A percentile compares a stretch with the other conserved stretches of the same genome.
phyloP scores from a whole-genome alignment of 1,140 invertebrate genomes.

The Drosophila busckii region DNA sequence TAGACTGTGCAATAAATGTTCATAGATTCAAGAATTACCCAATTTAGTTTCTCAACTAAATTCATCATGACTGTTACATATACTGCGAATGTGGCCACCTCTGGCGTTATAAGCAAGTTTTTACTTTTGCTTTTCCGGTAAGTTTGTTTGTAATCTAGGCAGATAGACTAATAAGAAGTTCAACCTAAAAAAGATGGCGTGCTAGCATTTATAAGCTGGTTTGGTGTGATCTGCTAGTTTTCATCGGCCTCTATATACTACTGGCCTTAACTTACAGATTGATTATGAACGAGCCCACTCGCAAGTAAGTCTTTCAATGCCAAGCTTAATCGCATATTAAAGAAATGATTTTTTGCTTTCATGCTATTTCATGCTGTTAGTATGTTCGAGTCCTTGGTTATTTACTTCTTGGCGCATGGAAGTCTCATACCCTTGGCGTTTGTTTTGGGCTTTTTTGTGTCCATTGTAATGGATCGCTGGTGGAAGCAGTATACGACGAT shows the following conservation, averaged over 20 bases:
- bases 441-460: slow-evolving; percentile 94
- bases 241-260: slow-evolving; percentile 87
- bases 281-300: slow-evolving; percentile 85
- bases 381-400: slow-evolving; percentile 86
- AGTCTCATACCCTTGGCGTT: slow-evolving; percentile 91
- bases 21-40: too few relatives aligned
- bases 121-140: slow-evolving; percentile 47
- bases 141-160: neutral
- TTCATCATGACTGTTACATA: slow-evolving; percentile 67
- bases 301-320: slow-evolving; percentile 85
- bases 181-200: slow-evolving; percentile 89
- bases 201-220: slow-evolving; percentile 98
- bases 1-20: too few relatives aligned
- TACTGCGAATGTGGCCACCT: slow-evolving; percentile 52
- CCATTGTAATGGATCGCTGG: slow-evolving; percentile 95
- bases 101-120: slow-evolving; percentile 51
- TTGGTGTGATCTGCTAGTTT: slow-evolving; percentile 93
- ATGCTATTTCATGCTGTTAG: slow-evolving; percentile 64
- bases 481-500: slow-evolving; percentile 91
- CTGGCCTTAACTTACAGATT: slow-evolving; percentile 92
- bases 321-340: too few relatives aligned
- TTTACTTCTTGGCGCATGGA: slow-evolving; percentile 87
- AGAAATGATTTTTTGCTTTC: neutral
- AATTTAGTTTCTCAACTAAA: neutral
- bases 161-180: too few relatives aligned